These are phyloP conservation scores for Lepidurus couesii DNA, from an alignment of 1,140 invertebrate genomes.

Conservation along the genomic window DNA sequence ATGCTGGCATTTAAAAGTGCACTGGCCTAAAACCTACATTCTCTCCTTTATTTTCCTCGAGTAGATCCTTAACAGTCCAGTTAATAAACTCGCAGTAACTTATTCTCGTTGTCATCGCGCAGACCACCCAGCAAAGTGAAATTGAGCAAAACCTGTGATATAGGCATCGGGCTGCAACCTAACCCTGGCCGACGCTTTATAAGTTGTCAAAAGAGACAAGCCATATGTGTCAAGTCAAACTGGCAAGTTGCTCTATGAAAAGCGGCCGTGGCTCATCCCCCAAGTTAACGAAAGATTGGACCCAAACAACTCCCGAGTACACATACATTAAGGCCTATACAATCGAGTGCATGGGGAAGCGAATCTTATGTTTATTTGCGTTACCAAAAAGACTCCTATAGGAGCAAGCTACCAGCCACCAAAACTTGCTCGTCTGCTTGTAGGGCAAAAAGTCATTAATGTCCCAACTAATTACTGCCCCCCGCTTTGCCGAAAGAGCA, in stretches of 20 bases:
- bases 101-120: too few species aligned
- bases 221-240: conserved; percentile 9
- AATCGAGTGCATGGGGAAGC: neutral
- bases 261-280: neutral
- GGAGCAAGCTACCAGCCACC: neutral
- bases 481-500: neutral
- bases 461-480: neutral
- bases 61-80: too few species aligned
- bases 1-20: neutral
- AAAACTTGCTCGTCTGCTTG: neutral
- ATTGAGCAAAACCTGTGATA: neutral
- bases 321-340: neutral
- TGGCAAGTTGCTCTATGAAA: neutral
- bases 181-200: neutral
- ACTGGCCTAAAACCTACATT: too few species aligned
- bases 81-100: too few species aligned
- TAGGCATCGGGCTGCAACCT: neutral
- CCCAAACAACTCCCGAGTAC: neutral
- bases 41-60: too few species aligned
- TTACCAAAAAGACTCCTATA: neutral
- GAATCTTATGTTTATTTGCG: conserved; percentile 7
- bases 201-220: conserved; percentile 14
- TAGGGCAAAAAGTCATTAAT: neutral
- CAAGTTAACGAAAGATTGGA: neutral
- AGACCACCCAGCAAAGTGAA: neutral